Conservation (phyloP, 2,888 invertebrate genomes). For the Plebejus argus region DNA sequence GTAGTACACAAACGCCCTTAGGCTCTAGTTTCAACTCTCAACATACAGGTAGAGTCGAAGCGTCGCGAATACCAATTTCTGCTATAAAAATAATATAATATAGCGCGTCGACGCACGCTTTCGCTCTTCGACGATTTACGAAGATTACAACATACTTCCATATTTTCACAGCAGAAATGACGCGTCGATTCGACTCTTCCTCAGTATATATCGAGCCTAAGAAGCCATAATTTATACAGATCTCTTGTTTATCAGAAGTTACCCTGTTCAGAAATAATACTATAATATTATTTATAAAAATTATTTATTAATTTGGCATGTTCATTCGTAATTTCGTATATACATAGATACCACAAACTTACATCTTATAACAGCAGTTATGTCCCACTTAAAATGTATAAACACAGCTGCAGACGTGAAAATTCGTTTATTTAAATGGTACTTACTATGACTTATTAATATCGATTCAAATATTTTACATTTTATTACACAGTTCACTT, state of each 20-base stretch:
- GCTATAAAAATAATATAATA: too few relatives aligned
- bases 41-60: too few relatives aligned
- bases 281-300: constrained; percentile 35
- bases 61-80: too few relatives aligned
- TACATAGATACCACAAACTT: constrained; percentile 30
- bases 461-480: neutral
- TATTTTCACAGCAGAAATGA: too few relatives aligned
- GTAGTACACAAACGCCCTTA: too few relatives aligned
- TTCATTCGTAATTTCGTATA: constrained; percentile 34
- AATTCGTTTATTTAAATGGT: constrained; percentile 1
- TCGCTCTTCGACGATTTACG: too few relatives aligned
- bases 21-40: too few relatives aligned
- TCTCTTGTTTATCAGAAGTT: neutral
- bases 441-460: too few relatives aligned
- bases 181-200: too few relatives aligned
- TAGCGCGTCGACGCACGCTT: too few relatives aligned
- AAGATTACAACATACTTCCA: too few relatives aligned
- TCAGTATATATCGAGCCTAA: too few relatives aligned
- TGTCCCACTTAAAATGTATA: neutral
- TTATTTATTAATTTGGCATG: constrained; percentile 36
- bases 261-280: neutral
- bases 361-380: neutral
- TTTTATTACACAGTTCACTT: constrained; percentile 1
- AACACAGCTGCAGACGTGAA: neutral
- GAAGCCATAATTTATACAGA: neutral